These are phyloP conservation scores for Folsomia manolachei DNA, from an alignment of 2,888 invertebrate genomes.

Conservation along the genomic window DNA sequence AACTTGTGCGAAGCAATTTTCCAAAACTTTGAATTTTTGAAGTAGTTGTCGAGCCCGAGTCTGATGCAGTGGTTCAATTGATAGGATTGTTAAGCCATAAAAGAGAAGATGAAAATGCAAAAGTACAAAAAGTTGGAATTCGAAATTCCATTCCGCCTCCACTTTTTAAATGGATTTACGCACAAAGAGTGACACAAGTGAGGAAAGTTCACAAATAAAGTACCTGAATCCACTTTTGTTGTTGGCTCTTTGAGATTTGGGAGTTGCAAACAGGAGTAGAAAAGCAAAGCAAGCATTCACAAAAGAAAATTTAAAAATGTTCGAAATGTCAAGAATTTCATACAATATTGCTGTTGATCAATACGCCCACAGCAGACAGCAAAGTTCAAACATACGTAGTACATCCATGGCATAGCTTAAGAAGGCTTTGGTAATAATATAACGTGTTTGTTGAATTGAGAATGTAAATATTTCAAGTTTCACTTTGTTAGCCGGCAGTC, in stretches of 20 bases:
- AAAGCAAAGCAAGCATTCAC: neutral
- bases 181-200: neutral
- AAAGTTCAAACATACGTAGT: neutral
- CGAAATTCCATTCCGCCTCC: neutral
- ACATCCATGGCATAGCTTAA: no score
- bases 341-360: neutral
- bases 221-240: neutral
- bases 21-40: neutral
- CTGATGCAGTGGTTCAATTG: neutral
- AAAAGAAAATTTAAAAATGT: neutral
- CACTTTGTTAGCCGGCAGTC: neutral
- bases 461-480: neutral
- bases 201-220: no score
- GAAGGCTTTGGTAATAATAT: no score
- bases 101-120: no score
- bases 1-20: neutral
- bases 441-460: neutral
- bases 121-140: no score
- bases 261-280: neutral
- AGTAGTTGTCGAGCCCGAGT: neutral
- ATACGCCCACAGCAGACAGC: neutral
- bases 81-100: neutral
- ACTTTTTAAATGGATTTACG: neutral
- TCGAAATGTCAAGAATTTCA: neutral
- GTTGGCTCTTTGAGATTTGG: neutral